Base-by-base conservation (phyloP, 2,888 invertebrate species). In the Athalia circularis region DNA sequence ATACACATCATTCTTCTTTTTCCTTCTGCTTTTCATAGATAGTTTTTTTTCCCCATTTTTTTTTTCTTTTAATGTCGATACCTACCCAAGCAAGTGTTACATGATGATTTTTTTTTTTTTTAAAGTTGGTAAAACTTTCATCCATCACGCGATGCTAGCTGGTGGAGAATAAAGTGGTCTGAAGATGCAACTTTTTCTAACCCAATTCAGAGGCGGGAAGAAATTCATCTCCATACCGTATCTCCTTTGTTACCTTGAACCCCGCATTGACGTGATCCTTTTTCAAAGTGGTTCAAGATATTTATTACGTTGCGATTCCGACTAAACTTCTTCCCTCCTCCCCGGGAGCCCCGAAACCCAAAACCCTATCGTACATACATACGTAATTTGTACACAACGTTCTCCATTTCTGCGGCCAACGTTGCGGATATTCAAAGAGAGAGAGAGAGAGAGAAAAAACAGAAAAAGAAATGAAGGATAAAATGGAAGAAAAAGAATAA, bases 221-320 rank as follows among this genome's bases (percentile, higher is more conserved):
- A 52, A 13, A 68, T 54, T 29, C 54, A 68, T 52, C 54, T 68
- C 68, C 50, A 29, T 68, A 68, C 29, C 68, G 47, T 9, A 65
- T 65, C 5, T 68, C 68, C 43, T 68, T 68, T 68, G 52, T 68
- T 68, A 68, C 68, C 50, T 43, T 50, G 29, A 52, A 68, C 68
- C 52, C 68, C 43, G 7, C 29, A n/a, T 54, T 50, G 68, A 68
- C 68, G 68, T 54, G 68, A 68, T 52, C 68, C 52, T 52, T 68
- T 68, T 68, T 50, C 68, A 68, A 68, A 68, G 68, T 29, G 52
- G 68, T 52, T 68, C 43, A 15, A 29, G 52, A 68, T 68, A 68
- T 68, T 54, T 68, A 54, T 68, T 54, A 9, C 67, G 52, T 68
- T 50, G 50, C 15, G 67, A 65, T 48, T 6, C 15, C 15, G 15